Evolutionary conservation across 2,888 invertebrate species (phyloP), one percentile per base, ranked within the genome.

Genomic region (Spatulosminthurus flaviceps): DNA sequence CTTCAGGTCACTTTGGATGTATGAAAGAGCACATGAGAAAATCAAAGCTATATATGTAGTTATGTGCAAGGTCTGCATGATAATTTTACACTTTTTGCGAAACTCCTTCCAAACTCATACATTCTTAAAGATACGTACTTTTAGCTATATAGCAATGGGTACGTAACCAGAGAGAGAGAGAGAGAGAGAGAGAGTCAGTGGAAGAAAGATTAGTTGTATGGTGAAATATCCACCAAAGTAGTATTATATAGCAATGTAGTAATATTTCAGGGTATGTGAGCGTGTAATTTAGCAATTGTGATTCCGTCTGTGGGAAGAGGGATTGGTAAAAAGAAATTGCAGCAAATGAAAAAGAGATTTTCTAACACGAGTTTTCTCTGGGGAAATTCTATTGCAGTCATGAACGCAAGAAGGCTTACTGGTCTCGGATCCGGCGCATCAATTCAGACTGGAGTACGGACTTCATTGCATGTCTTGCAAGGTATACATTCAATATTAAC

Each of bases 381-480:
- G 51, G 51, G 51, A 51, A 51, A 51, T 51, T 51, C 51, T 51
- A 51, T 87, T 88, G 2, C 86, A 95, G 95, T 84, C 96, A 96
- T 87, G 96, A 96, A 88, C 92, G 94, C 82, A 96, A 96, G 89
- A 96, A 95, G 89, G 95, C 95, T 93, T 96, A 96, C 88, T 96
- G 96, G 95, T 95, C 95, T 86, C 95, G 85, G n/a, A 84, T 85
- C 43, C 83, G 85, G n/a, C 70, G 85, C 11, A 85, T 84, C 41
- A 85, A 85, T 71, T 82, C 82, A 4, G 96, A 88, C 87, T 96
- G 87, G 95, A 95, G 87, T 88, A 95, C 76, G 90, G 95, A 79
- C 94, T 95, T 87, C 90, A 95, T 81, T 93, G 94, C 0, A 88
- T 95, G 79, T 95, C 95, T 86, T 90, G 91, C 64, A 90, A 91